A percentile compares a stretch with the other conserved stretches of the same genome.
phyloP scores from a whole-genome alignment of 2,113 vertebrate genomes.

The Holacanthus passer region DNA sequence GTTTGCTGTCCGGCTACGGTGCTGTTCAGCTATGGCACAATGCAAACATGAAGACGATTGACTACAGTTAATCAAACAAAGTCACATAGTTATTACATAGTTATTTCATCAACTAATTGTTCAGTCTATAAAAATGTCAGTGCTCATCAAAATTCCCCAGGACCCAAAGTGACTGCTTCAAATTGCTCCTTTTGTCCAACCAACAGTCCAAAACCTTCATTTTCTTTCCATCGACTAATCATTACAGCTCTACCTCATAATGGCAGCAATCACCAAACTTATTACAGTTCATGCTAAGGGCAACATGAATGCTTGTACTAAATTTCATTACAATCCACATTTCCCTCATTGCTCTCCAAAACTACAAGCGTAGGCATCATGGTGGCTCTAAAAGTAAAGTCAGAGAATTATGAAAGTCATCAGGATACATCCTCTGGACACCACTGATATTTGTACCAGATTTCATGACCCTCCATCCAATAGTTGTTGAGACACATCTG shows the following conservation, averaged over 20 bases:
- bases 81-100: background rate
- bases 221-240: too few species aligned
- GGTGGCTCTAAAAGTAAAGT: too few species aligned
- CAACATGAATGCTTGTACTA: background rate
- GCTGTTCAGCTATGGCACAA: background rate
- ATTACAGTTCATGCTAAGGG: background rate
- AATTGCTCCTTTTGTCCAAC: too few species aligned
- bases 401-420: too few species aligned
- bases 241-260: too few species aligned
- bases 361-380: too few species aligned
- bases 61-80: background rate
- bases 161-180: too few species aligned
- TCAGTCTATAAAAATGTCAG: too few species aligned
- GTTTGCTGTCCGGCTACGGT: background rate
- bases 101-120: too few species aligned
- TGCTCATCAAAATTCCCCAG: too few species aligned
- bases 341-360: too few species aligned
- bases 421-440: background rate
- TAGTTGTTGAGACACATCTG: background rate
- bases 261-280: background rate
- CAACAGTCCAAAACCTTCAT: too few species aligned
- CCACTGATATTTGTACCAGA: background rate
- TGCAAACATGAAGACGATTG: background rate
- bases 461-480: background rate
- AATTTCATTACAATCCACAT: background rate